Evolutionary conservation across 1,140 invertebrate species (phyloP).

Genomic region (Heliconius melpomene): DNA sequence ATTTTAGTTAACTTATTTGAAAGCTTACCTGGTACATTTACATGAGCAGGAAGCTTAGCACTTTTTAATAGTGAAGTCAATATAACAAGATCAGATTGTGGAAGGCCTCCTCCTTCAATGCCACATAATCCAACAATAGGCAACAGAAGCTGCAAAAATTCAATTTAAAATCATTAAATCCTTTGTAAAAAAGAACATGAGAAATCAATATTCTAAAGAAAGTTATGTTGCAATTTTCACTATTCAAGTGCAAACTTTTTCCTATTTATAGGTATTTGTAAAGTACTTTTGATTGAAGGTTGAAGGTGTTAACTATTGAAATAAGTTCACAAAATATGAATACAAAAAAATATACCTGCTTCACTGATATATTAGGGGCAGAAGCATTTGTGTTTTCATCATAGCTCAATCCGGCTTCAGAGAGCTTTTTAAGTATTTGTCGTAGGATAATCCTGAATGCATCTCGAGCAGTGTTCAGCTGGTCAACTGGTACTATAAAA

Average conservation of each 20-base stretch:
- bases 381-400: slow-evolving; percentile 62
- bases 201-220: neutral
- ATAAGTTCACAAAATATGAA: neutral
- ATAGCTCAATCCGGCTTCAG: slow-evolving; percentile 65
- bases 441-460: slow-evolving; percentile 72
- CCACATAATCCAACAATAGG: slow-evolving; percentile 76
- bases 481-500: slow-evolving; percentile 67
- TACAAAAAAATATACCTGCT: slow-evolving; percentile 61
- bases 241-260: too few relatives aligned
- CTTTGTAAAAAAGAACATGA: neutral
- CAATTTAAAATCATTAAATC: neutral
- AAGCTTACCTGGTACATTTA: slow-evolving; percentile 61
- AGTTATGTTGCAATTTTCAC: neutral
- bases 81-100: slow-evolving; percentile 75
- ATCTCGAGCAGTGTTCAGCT: slow-evolving; percentile 69
- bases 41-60: slow-evolving; percentile 71
- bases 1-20: neutral
- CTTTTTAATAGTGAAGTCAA: slow-evolving; percentile 74
- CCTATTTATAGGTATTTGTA: neutral
- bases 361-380: slow-evolving; percentile 71
- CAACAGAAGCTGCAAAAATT: slow-evolving; percentile 63
- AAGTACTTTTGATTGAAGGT: neutral
- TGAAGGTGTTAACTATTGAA: neutral
- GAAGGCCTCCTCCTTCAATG: slow-evolving; percentile 71
- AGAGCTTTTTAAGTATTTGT: slow-evolving; percentile 77